These are phyloP conservation scores for Mesochorus sp. DNA, from an alignment of 2,888 invertebrate species.

Conservation along the genomic window DNA sequence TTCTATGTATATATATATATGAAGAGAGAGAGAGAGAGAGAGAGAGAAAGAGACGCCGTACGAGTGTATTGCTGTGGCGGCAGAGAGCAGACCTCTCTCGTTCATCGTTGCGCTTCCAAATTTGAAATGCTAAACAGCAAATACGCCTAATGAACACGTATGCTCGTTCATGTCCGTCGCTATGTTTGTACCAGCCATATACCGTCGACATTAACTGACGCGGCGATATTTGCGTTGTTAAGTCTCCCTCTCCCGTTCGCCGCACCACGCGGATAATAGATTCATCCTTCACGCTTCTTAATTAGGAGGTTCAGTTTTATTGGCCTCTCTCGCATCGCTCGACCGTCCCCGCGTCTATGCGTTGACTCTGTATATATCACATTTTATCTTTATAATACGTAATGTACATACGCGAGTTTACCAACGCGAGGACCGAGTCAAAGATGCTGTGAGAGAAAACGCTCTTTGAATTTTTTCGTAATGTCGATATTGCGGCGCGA, in stretches of 20 bases:
- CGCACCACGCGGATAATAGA: conserved; percentile 76
- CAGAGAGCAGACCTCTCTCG: conserved; percentile 64
- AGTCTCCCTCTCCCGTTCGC: conserved; percentile 49
- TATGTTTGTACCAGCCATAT: conserved; percentile 80
- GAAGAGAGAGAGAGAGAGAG: neutral
- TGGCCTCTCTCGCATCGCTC: conserved; percentile 73
- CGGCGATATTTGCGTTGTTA: conserved; percentile 74
- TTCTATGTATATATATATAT: conserved; percentile 64
- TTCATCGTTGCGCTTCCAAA: conserved; percentile 69
- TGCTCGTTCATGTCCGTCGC: conserved; percentile 77
- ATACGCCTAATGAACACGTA: conserved; percentile 82
- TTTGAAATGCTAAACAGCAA: conserved; percentile 82
- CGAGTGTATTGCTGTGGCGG: conserved; percentile 48
- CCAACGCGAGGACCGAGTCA: no score
- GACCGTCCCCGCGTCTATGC: conserved; percentile 41
- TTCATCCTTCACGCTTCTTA: conserved; percentile 82
- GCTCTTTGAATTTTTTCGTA: no score
- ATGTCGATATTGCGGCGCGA: no score
- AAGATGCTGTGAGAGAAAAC: neutral
- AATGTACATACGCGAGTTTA: neutral
- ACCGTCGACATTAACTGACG: conserved; percentile 74
- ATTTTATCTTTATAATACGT: conserved; percentile 12
- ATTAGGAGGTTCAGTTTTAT: conserved; percentile 81
- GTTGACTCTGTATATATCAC: conserved; percentile 16
- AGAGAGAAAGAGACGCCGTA: conserved; percentile 20